Evolutionary conservation across 1,140 invertebrate species (phyloP).

Genomic region (Drosophila carrolli): DNA sequence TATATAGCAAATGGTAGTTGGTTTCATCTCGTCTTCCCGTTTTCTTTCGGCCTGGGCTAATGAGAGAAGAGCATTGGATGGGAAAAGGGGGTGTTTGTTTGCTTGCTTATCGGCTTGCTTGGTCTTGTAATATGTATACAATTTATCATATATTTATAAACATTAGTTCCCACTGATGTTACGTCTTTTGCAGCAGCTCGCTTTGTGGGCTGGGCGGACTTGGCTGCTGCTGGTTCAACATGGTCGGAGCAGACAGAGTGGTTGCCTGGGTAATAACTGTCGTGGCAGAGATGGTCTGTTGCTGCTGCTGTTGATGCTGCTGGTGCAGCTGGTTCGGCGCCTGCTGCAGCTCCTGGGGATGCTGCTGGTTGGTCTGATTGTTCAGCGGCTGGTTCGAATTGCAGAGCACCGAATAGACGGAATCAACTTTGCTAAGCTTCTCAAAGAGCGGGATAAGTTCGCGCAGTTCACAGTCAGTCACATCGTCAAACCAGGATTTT

Average conservation of each 20-base stretch:
- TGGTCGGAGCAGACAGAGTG: slow-evolving; percentile 80
- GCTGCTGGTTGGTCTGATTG: slow-evolving; percentile 81
- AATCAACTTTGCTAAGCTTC: slow-evolving; percentile 96
- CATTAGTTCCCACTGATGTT: slow-evolving; percentile 85
- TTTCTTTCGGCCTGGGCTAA: slow-evolving; percentile 10
- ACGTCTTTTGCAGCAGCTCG: slow-evolving; percentile 84
- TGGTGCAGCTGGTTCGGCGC: slow-evolving; percentile 48
- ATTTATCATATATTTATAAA: slow-evolving; percentile 85
- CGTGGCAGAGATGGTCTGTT: slow-evolving; percentile 83
- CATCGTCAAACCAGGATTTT: slow-evolving; percentile 99
- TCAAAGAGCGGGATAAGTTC: slow-evolving; percentile 98
- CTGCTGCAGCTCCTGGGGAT: slow-evolving; percentile 73
- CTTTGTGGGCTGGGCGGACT: slow-evolving; percentile 84
- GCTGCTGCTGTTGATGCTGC: slow-evolving; percentile 55
- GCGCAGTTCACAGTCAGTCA: slow-evolving; percentile 96
- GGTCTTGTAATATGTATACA: slow-evolving; percentile 80
- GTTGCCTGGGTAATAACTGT: slow-evolving; percentile 84
- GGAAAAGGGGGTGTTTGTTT: slow-evolving; percentile 36
- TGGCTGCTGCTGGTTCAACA: slow-evolving; percentile 68
- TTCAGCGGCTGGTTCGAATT: slow-evolving; percentile 94
- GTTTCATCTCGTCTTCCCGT: slow-evolving; percentile 15
- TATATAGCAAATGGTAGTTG: slow-evolving; percentile 49
- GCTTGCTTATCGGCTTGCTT: slow-evolving; percentile 70
- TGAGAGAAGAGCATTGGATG: slow-evolving; percentile 18
- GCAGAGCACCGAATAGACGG: slow-evolving; percentile 95